These are phyloP conservation scores for Anthopleura xanthogrammica DNA, from an alignment of 92 coral and sea anemone genomes.

Conservation along the genomic window DNA sequence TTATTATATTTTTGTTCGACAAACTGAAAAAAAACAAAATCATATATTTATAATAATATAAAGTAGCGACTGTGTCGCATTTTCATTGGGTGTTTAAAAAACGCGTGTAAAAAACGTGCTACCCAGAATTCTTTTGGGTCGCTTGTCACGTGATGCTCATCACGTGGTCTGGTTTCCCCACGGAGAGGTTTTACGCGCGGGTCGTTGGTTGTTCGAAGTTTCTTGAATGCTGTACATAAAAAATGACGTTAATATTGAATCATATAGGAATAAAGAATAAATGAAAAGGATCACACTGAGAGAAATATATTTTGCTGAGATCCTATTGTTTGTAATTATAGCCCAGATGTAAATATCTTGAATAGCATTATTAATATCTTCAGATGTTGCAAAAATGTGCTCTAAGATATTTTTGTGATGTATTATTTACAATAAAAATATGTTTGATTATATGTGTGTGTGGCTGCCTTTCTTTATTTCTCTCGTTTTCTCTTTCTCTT, in stretches of 20 bases:
- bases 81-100: conserved; percentile 8
- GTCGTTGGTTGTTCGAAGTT: conserved; percentile 18
- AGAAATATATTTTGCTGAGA: conserved; percentile 20
- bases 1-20: conserved; percentile 29
- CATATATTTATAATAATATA: conserved; percentile 32
- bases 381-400: conserved; percentile 12
- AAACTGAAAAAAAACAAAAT: conserved; percentile 2
- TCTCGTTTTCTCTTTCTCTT: no score
- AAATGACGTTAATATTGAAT: background rate
- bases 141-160: background rate
- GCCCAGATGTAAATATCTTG: conserved; percentile 14
- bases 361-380: background rate
- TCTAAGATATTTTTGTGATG: conserved; percentile 28
- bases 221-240: conserved; percentile 15
- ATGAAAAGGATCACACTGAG: background rate
- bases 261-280: background rate
- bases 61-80: conserved; percentile 43
- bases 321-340: conserved; percentile 15
- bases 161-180: background rate
- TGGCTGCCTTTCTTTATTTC: background rate
- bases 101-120: conserved; percentile 13
- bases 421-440: conserved; percentile 11
- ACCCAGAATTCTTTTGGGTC: background rate
- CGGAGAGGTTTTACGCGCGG: background rate
- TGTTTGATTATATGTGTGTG: background rate